phyloP scores from a whole-genome alignment of 2,797 vertebrate species.

The Falco naumanni region DNA sequence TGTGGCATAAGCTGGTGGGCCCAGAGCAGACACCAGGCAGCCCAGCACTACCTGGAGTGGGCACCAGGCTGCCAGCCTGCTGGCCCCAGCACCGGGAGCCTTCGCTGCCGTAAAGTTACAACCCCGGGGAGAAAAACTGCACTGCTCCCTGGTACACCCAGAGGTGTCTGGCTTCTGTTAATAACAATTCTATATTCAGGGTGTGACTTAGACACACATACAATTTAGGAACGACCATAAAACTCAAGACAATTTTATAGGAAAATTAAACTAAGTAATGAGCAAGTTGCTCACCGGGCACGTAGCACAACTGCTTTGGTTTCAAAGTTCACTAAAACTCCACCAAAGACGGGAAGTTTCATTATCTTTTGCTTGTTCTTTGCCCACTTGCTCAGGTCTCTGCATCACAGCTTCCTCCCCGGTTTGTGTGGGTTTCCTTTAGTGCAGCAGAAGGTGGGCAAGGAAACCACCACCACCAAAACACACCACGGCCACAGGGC shows the following conservation, averaged over 20 bases:
- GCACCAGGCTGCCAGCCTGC: background rate
- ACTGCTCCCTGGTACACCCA: accelerated
- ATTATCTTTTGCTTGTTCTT: background rate
- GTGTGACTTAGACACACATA: accelerated
- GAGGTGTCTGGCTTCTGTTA: no score
- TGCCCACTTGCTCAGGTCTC: background rate
- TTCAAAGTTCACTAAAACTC: background rate
- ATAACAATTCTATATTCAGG: accelerated
- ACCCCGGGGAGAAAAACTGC: background rate
- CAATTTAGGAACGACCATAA: background rate
- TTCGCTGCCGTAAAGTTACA: background rate
- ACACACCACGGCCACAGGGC: background rate
- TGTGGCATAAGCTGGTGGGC: background rate
- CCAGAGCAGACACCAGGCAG: accelerated
- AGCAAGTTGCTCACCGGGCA: accelerated
- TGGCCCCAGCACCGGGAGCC: background rate
- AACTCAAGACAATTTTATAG: accelerated
- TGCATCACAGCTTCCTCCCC: background rate
- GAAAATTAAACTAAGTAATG: background rate
- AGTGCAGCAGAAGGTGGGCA: background rate
- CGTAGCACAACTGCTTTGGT: accelerated
- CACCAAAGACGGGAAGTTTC: background rate
- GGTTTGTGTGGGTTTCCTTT: background rate
- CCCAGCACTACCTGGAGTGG: background rate
- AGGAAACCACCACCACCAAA: background rate